Conservation (phyloP, 1,140 invertebrate species). For the Camponotus floridanus region DNA sequence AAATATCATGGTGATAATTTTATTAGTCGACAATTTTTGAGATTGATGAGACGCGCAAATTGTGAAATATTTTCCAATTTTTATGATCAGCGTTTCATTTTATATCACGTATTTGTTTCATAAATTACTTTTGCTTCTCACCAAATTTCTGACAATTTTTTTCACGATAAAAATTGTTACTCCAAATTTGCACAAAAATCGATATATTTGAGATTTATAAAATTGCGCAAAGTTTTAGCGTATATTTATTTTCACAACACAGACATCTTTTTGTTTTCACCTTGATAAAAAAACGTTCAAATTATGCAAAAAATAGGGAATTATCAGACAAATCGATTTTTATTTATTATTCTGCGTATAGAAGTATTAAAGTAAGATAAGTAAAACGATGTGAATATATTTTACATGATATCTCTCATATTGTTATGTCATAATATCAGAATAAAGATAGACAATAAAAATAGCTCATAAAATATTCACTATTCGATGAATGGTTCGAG, state of each 20-base stretch:
- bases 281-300: neutral
- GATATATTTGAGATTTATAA: neutral
- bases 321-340: neutral
- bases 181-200: neutral
- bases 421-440: neutral
- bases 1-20: neutral
- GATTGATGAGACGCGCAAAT: neutral
- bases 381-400: neutral
- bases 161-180: neutral
- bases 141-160: slow-evolving; percentile 10
- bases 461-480: slow-evolving; percentile 29
- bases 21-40: neutral
- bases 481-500: neutral
- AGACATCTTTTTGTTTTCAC: neutral
- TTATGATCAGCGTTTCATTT: neutral
- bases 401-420: neutral
- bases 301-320: neutral
- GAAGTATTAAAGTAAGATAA: neutral
- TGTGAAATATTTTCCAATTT: slow-evolving; percentile 28
- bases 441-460: neutral
- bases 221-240: neutral
- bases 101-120: neutral
- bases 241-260: neutral
- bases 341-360: neutral
- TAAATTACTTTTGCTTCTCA: neutral